phyloP scores from a whole-genome alignment of 2,797 vertebrate species.

The Chrysocyon brachyurus region DNA sequence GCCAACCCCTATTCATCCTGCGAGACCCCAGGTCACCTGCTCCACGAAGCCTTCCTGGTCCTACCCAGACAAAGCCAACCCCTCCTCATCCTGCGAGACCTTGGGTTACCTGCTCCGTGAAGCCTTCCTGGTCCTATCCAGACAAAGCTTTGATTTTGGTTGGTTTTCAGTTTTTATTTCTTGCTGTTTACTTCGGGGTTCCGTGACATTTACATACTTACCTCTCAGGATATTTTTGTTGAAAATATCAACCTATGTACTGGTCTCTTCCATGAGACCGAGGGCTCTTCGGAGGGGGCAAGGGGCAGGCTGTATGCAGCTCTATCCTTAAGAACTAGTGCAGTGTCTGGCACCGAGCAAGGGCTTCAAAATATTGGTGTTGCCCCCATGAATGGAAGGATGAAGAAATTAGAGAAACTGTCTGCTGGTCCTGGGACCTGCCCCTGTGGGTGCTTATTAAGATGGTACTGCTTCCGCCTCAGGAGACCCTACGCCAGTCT shows the following conservation, averaged over 20 bases:
- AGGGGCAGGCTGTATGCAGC: not conserved
- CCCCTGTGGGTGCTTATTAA: conserved; percentile 9
- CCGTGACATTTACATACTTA: too few relatives aligned
- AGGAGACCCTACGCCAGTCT: not conserved
- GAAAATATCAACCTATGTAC: not conserved
- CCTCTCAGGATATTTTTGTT: not conserved
- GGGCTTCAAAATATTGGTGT: not conserved
- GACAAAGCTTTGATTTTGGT: not conserved
- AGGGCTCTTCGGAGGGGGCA: not conserved
- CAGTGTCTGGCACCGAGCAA: not conserved
- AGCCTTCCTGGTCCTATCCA: not conserved
- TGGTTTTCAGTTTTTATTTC: not conserved
- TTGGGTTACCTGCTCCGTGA: not conserved
- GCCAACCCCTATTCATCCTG: not conserved
- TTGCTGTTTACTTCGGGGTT: not conserved
- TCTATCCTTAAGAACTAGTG: not conserved
- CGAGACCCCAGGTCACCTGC: not conserved
- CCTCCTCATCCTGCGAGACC: not conserved
- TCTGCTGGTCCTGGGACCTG: rapidly evolving
- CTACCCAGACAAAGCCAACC: not conserved
- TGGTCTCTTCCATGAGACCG: not conserved
- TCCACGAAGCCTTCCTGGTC: not conserved
- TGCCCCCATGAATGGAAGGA: not conserved
- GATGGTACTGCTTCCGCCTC: not conserved
- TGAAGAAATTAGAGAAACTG: not conserved